Evolutionary conservation across 2,113 vertebrate genomes (phyloP).

Genomic region (Apistogramma diplotaenia): DNA sequence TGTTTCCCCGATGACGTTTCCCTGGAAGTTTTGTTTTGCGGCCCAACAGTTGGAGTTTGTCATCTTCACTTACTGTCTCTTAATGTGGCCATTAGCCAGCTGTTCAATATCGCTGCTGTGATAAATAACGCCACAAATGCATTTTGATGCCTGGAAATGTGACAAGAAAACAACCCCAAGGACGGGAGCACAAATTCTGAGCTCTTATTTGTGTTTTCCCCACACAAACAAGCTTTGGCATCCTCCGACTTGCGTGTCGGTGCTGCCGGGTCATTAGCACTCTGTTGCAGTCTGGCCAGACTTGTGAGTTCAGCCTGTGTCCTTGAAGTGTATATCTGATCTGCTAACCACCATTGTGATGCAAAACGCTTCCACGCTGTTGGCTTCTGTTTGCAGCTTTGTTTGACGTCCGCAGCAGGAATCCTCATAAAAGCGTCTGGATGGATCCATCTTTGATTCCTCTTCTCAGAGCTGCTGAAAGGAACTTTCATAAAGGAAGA

Average conservation of each 20-base stretch:
- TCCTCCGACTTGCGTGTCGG: background rate
- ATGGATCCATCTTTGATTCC: background rate
- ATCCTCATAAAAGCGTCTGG: background rate
- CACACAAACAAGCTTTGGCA: background rate
- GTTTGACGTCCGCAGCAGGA: background rate
- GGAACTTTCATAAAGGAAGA: background rate
- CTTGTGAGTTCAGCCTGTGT: background rate
- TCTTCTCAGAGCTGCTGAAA: background rate
- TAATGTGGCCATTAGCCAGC: background rate
- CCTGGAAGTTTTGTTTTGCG: background rate
- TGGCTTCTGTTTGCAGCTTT: background rate
- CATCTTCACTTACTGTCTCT: background rate
- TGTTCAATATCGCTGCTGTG: background rate
- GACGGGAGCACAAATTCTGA: background rate
- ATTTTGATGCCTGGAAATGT: background rate
- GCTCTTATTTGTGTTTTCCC: background rate
- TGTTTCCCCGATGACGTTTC: background rate
- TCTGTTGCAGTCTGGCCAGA: background rate
- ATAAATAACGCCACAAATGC: background rate
- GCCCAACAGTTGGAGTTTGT: background rate
- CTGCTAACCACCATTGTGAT: background rate
- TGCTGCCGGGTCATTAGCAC: background rate
- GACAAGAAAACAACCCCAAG: background rate
- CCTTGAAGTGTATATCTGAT: background rate
- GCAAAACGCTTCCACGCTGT: background rate